Evolutionary conservation across 2,113 vertebrate genomes (phyloP), one percentile per base, ranked within the genome.

Genomic region (Terrapene triunguis): DNA sequence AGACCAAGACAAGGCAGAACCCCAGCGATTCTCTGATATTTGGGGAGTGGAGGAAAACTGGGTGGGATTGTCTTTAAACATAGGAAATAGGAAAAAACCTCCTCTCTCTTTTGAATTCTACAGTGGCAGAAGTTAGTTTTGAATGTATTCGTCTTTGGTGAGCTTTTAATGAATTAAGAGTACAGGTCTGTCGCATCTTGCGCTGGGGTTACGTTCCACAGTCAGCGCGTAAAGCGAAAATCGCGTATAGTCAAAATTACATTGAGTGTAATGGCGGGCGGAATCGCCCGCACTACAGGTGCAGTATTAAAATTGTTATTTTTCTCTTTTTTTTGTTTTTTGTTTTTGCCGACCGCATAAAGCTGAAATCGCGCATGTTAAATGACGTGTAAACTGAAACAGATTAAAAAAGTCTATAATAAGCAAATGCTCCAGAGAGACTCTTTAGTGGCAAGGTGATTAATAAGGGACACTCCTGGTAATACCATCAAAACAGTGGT

Each of bases 371-470:
- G 44, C 44, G 44, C 44, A 44, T 44, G 6, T 44, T 44, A 44
- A 44, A 44, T 44, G 44, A 44, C 44, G 2, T 44, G 44, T 44
- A 91, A 97, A 32, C 51, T 35, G 80, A 55, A 92, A 53, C 48
- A 32, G 38, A 89, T 96, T 93, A 87, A 89, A 55, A 65, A 94
- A 81, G 81, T 12, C 5, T 14, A 35, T 94, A 85, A 91, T 81
- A 84, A 94, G 96, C 79, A 93, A 96, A 91, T 80, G 13, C 89
- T 87, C 96, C 84, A 19, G 90, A 80, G 96, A 94, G 95, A 85
- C 57, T 35, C 57, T 78, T 87, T 74, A 90, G 96, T 94, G 96
- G 96, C 92, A 96, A 96, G 85, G 87, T 97, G 96, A 97, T 97
- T 95, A 95, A 97, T 97, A 96, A 85, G 84, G 92, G 93, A 94